Evolutionary conservation across 2,797 vertebrate species (phyloP).

Genomic region (Cynopterus sphinx): DNA sequence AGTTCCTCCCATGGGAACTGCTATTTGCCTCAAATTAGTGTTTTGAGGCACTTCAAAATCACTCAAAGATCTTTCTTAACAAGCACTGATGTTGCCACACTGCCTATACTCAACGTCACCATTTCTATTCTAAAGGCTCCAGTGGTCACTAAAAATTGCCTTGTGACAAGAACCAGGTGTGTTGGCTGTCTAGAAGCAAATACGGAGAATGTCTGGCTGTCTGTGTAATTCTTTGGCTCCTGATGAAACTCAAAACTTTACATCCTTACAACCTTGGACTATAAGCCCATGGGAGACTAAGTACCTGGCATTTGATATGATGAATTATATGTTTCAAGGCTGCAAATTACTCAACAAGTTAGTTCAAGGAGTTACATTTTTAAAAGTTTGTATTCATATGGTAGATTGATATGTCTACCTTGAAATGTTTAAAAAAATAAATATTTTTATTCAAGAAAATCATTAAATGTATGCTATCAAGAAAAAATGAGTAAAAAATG

Average conservation of each 20-base stretch:
- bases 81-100: neutral
- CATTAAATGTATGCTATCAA: neutral
- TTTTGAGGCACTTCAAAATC: neutral
- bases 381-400: neutral
- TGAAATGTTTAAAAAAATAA: neutral
- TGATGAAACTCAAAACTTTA: neutral
- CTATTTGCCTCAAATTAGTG: neutral
- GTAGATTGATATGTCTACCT: neutral
- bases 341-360: conserved; percentile 3
- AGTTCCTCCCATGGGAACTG: neutral
- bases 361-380: neutral
- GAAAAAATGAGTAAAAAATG: neutral
- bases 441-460: neutral
- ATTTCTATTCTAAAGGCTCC: conserved; percentile 20
- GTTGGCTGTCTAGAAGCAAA: neutral
- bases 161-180: conserved; percentile 35
- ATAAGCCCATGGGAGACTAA: neutral
- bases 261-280: neutral
- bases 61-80: conserved; percentile 23
- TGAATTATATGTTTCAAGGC: conserved; percentile 29
- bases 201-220: neutral
- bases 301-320: neutral
- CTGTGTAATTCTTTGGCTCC: neutral
- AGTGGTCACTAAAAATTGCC: conserved; percentile 40
- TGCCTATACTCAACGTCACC: conserved; percentile 6